phyloP scores from a whole-genome alignment of 2,888 invertebrate genomes.

The Tolmerus cingulatus region DNA sequence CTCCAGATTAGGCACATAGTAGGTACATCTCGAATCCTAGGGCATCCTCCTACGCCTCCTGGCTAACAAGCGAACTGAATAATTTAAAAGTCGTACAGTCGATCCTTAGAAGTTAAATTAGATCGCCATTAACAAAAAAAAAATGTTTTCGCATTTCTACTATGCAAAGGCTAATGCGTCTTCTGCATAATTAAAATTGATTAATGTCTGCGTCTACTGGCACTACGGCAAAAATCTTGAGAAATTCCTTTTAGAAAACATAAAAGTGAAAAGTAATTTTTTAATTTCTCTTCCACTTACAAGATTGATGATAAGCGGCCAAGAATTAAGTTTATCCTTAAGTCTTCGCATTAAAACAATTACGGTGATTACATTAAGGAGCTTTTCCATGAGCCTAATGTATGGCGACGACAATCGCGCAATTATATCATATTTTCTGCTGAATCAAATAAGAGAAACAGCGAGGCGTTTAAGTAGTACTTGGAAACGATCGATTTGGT shows the following conservation, averaged over 20 bases:
- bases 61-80: not conserved
- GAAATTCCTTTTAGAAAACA: not conserved
- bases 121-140: not conserved
- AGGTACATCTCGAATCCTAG: not conserved
- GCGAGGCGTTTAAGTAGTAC: no score
- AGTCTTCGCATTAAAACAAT: not conserved
- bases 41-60: not conserved
- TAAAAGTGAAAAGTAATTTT: not conserved
- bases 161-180: not conserved
- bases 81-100: not conserved
- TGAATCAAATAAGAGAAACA: not conserved
- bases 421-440: not conserved
- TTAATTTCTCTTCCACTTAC: not conserved
- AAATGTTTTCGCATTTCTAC: not conserved
- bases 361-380: not conserved
- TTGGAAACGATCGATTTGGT: not conserved
- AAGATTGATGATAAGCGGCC: not conserved
- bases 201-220: not conserved
- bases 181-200: not conserved
- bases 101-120: not conserved
- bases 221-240: not conserved
- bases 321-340: not conserved
- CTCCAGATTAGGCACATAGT: not conserved
- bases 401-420: not conserved
- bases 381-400: not conserved